These are phyloP conservation scores for Parnassius apollo DNA, from an alignment of 2,888 invertebrate species.

Conservation along the genomic window DNA sequence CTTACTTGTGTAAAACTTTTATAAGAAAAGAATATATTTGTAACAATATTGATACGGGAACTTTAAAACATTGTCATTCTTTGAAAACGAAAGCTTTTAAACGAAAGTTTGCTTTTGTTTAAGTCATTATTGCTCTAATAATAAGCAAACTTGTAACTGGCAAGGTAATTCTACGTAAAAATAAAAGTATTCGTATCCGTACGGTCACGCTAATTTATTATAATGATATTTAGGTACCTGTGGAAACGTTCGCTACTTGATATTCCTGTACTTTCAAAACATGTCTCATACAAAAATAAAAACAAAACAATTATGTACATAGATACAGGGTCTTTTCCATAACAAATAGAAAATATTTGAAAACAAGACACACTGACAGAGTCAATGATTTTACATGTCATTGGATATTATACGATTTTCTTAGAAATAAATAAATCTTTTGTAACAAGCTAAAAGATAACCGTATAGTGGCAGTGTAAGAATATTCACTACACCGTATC, in stretches of 20 bases:
- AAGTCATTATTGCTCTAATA: conserved; percentile 17
- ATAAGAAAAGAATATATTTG: too few species aligned
- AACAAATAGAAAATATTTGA: conserved; percentile 4
- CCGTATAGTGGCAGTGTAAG: too few species aligned
- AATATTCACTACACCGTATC: too few species aligned
- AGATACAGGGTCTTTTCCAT: neutral
- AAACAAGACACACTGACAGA: neutral
- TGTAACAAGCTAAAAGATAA: too few species aligned
- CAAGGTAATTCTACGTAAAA: conserved; percentile 20
- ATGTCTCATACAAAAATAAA: neutral
- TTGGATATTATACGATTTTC: too few species aligned
- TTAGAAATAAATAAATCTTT: too few species aligned
- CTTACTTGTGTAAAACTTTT: conserved; percentile 10
- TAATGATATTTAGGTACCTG: conserved; percentile 20
- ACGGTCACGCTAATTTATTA: conserved; percentile 20
- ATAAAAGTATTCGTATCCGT: conserved; percentile 24
- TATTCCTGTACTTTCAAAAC: conserved; percentile 20
- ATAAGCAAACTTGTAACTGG: conserved; percentile 28
- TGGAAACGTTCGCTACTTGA: conserved; percentile 20
- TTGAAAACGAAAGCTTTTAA: conserved; percentile 49
- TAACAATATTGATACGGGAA: too few species aligned
- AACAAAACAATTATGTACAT: neutral
- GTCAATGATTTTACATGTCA: too few species aligned
- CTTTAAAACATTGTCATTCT: conserved; percentile 24
- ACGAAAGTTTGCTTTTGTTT: conserved; percentile 47